These are phyloP conservation scores for Pristionchus arcanus DNA, from an alignment of 2,888 invertebrate genomes.

Conservation along the genomic window DNA sequence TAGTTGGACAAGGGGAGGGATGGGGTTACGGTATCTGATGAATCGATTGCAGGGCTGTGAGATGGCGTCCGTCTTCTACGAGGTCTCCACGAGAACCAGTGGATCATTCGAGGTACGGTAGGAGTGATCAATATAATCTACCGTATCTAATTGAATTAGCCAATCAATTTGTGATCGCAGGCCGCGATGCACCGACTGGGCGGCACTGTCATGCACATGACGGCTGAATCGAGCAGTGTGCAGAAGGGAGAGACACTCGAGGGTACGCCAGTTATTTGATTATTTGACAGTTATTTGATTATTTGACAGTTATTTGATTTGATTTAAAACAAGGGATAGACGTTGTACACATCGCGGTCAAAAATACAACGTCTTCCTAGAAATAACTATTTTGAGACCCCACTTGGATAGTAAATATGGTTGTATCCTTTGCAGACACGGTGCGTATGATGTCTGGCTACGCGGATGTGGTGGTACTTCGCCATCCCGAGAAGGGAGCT, in stretches of 20 bases:
- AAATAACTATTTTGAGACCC: neutral
- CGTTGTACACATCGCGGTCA: too few species aligned
- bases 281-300: neutral
- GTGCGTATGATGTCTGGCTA: constrained; percentile 83
- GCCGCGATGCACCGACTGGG: constrained; percentile 95
- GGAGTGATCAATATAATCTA: neutral
- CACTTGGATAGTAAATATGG: neutral
- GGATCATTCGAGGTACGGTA: constrained; percentile 89
- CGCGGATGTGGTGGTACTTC: constrained; percentile 89
- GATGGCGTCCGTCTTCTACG: constrained; percentile 97
- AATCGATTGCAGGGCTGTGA: constrained; percentile 86
- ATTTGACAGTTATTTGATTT: too few species aligned
- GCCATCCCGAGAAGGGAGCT: constrained; percentile 94
- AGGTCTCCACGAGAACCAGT: constrained; percentile 96
- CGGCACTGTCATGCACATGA: constrained; percentile 92
- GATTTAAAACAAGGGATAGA: too few species aligned
- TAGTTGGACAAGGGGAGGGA: neutral
- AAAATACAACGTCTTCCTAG: too few species aligned
- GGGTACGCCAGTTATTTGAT: constrained; percentile 81
- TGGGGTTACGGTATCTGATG: neutral
- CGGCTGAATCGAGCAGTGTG: constrained; percentile 87
- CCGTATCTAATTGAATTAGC: neutral
- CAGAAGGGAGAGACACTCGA: constrained; percentile 97
- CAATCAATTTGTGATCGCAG: neutral
- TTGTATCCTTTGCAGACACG: constrained; percentile 79